Percentiles rank a stretch among this genome's conserved stretches.
Conservation (phyloP, 2,113 vertebrate species). For the Stictonetta naevosa region DNA sequence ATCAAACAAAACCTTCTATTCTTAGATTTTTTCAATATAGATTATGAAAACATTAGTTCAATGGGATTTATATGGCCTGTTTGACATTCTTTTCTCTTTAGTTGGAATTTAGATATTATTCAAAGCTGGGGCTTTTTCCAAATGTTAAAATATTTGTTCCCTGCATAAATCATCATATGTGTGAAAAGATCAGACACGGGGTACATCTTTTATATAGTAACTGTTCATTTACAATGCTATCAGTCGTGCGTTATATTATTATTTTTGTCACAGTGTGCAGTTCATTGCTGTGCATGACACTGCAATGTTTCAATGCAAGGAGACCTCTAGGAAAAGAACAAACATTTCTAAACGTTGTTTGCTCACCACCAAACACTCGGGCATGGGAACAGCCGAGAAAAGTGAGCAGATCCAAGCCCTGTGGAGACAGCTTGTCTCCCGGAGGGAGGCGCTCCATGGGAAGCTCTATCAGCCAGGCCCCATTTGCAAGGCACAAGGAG, state of each 20-base stretch:
- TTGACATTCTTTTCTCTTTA: constrained; percentile 46
- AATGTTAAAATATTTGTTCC: constrained; percentile 55
- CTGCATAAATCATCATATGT: constrained; percentile 36
- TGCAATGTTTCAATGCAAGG: neutral
- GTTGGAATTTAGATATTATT: constrained; percentile 37
- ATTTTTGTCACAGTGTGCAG: neutral
- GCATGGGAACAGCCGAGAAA: neutral
- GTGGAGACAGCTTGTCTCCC: neutral
- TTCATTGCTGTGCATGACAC: neutral
- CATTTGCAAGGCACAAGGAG: neutral
- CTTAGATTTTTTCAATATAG: constrained; percentile 37
- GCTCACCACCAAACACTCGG: neutral
- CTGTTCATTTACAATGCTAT: neutral
- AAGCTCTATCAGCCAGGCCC: neutral
- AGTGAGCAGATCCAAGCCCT: neutral
- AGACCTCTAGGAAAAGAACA: neutral
- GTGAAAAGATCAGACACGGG: constrained; percentile 15
- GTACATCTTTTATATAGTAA: neutral
- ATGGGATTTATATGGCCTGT: constrained; percentile 41
- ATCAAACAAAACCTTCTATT: neutral
- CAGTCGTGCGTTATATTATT: neutral
- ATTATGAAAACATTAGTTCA: constrained; percentile 58
- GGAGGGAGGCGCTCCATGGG: neutral
- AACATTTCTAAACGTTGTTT: neutral
- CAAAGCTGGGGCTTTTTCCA: constrained; percentile 7